phyloP scores from a whole-genome alignment of 2,888 invertebrate species.

The Conus canariensis region DNA sequence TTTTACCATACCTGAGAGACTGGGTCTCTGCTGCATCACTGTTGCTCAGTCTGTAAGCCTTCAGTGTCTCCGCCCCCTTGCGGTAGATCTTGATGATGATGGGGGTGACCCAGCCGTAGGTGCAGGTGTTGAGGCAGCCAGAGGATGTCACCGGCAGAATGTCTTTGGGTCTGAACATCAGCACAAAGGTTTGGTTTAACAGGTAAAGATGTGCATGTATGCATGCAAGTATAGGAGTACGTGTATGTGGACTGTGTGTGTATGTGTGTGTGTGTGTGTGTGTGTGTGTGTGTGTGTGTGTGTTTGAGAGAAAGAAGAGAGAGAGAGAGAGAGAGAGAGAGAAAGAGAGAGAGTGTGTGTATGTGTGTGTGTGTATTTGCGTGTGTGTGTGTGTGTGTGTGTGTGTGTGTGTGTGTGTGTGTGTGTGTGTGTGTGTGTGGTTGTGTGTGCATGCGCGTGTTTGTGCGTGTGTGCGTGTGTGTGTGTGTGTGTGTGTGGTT shows the following conservation, averaged over 20 bases:
- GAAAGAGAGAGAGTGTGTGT: background rate
- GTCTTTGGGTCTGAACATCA: slow-evolving; percentile 56
- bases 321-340: background rate
- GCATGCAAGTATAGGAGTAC: background rate
- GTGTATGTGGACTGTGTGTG: background rate
- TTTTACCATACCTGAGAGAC: slow-evolving; percentile 79
- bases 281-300: background rate
- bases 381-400: too few relatives aligned
- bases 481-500: too few relatives aligned
- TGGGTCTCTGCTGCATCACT: slow-evolving; percentile 81
- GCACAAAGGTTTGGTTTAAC: background rate
- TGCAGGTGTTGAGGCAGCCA: slow-evolving; percentile 81
- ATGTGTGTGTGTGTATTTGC: too few relatives aligned
- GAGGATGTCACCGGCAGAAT: slow-evolving; percentile 79
- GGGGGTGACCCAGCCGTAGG: slow-evolving; percentile 81
- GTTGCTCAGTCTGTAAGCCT: slow-evolving; percentile 79
- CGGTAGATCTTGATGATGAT: slow-evolving; percentile 81
- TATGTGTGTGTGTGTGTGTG: background rate
- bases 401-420: too few relatives aligned
- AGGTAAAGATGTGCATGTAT: background rate
- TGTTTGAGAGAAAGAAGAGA: background rate
- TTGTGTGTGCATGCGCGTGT: too few relatives aligned
- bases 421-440: too few relatives aligned
- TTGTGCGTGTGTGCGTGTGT: too few relatives aligned
- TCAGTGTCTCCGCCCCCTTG: slow-evolving; percentile 78